phyloP scores from a whole-genome alignment of 1,140 invertebrate genomes.

The Drosophila busckii region DNA sequence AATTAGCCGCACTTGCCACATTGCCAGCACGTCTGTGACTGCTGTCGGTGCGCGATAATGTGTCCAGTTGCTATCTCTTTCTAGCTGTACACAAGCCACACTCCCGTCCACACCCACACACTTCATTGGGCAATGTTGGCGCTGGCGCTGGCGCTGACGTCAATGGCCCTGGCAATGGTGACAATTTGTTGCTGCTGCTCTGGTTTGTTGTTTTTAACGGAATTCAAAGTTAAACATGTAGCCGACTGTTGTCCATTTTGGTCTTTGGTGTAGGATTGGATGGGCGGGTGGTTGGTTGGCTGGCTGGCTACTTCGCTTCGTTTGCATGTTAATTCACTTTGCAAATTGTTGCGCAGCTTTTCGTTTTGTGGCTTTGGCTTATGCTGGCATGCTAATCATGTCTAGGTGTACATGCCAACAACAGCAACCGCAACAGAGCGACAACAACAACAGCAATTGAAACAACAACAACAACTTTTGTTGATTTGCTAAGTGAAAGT shows the following conservation, averaged over 20 bases:
- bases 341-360: conserved; percentile 63
- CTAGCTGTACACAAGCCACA: neutral
- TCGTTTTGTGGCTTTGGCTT: conserved; percentile 24
- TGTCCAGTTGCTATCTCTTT: conserved; percentile 22
- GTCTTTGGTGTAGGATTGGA: conserved; percentile 4
- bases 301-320: conserved; percentile 29
- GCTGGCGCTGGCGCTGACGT: conserved; percentile 59
- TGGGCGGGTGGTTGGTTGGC: conserved; percentile 23
- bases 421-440: conserved; percentile 17
- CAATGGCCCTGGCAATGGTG: conserved; percentile 52
- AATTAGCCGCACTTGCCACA: conserved; percentile 37
- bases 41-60: conserved; percentile 54
- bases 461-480: conserved; percentile 49
- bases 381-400: conserved; percentile 54
- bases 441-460: neutral
- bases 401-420: conserved; percentile 35
- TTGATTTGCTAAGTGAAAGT: conserved; percentile 74
- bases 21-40: neutral
- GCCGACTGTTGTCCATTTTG: conserved; percentile 26
- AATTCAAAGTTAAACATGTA: conserved; percentile 74
- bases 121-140: conserved; percentile 1
- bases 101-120: neutral
- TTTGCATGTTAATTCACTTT: conserved; percentile 73
- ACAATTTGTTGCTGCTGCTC: too few relatives aligned
- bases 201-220: too few relatives aligned